phyloP scores from a whole-genome alignment of 2,113 vertebrate species.

The Microcebus ravelobensis region DNA sequence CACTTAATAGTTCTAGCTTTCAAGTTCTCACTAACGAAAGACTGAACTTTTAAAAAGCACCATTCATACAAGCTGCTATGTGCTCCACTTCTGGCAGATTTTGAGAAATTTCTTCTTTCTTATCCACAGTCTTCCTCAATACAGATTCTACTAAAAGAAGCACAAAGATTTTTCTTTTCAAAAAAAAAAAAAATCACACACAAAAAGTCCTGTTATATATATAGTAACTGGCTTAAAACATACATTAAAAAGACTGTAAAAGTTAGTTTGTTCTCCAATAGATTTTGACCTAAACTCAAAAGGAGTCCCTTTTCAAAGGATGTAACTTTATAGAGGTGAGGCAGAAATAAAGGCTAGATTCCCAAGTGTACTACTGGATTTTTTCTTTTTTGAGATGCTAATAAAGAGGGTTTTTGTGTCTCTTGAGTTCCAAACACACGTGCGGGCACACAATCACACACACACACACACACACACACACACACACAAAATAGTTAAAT shows the following conservation, averaged over 20 bases:
- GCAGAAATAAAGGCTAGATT: neutral
- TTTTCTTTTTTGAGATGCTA: neutral
- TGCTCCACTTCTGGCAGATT: neutral
- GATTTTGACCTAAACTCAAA: neutral
- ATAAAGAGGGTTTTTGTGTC: neutral
- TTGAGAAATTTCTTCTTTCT: neutral
- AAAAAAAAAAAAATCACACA: neutral
- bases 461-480: neutral
- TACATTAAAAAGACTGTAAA: neutral
- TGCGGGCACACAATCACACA: neutral
- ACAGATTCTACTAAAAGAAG: neutral
- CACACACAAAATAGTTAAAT: neutral
- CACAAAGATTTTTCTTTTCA: neutral
- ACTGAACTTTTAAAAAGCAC: neutral
- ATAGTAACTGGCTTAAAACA: slow-evolving; percentile 10
- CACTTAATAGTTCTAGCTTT: slow-evolving; percentile 2
- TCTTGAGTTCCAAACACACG: neutral
- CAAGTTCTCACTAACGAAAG: slow-evolving; percentile 11
- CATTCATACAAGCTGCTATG: neutral
- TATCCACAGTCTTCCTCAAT: neutral
- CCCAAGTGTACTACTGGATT: neutral
- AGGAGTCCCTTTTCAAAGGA: neutral
- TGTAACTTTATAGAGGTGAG: neutral
- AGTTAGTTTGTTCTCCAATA: neutral
- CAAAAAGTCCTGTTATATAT: neutral